Evolutionary conservation across 2,113 vertebrate species (phyloP).

Genomic region (Myiozetetes cayanensis): DNA sequence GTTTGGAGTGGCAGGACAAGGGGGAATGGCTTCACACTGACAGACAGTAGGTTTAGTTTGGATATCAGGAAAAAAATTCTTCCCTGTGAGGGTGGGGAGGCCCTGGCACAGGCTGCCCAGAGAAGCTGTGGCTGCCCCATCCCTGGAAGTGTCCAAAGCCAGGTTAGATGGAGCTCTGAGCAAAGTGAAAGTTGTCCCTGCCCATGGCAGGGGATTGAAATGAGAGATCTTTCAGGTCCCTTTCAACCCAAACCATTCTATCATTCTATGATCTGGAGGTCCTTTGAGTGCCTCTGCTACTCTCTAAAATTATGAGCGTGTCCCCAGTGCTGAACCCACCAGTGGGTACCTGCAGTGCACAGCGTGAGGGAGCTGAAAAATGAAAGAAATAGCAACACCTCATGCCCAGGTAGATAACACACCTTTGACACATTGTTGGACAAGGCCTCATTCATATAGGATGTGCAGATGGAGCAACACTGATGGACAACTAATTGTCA

Average conservation of each 20-base stretch:
- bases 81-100: fast-evolving
- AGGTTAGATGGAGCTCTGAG: fast-evolving
- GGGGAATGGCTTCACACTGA: background rate
- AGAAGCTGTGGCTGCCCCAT: background rate
- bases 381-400: background rate
- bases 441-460: background rate
- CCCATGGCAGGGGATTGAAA: background rate
- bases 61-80: background rate
- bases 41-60: background rate
- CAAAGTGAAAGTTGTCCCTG: background rate
- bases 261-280: background rate
- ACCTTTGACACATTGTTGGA: background rate
- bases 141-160: background rate
- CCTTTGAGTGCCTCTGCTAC: background rate
- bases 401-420: background rate
- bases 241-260: background rate
- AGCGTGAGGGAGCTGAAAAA: background rate
- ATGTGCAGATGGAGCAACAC: fast-evolving
- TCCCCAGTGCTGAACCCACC: background rate
- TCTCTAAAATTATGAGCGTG: background rate
- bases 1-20: background rate
- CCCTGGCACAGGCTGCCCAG: background rate
- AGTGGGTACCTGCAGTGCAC: background rate
- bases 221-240: fast-evolving
- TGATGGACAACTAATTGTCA: background rate